These are phyloP conservation scores for Reinhardtius hippoglossoides DNA, from an alignment of 2,113 vertebrate species.

Conservation along the genomic window DNA sequence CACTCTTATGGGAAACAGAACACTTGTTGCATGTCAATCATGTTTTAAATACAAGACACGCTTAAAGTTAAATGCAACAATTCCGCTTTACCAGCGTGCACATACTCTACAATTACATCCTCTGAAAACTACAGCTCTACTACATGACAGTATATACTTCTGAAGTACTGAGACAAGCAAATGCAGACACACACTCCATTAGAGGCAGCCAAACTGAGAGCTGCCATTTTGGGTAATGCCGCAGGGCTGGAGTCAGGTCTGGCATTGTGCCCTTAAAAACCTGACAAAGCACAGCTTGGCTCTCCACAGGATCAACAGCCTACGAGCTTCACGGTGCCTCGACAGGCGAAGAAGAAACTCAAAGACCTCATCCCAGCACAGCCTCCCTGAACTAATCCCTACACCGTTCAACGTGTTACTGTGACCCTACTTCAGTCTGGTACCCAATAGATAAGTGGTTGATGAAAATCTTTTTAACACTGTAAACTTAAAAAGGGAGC, in stretches of 20 bases:
- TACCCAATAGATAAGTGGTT: background rate
- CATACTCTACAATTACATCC: background rate
- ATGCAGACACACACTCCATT: conserved; percentile 31
- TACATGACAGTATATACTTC: background rate
- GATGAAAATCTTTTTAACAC: background rate
- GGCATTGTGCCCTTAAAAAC: conserved; percentile 54
- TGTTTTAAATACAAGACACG: background rate
- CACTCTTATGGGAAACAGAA: background rate
- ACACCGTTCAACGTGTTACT: background rate
- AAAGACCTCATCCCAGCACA: conserved; percentile 13
- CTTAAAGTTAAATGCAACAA: background rate
- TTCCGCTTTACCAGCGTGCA: background rate
- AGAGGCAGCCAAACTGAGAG: conserved; percentile 59
- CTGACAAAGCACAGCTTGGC: conserved; percentile 62
- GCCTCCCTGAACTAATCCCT: conserved; percentile 1
- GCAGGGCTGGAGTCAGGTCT: conserved; percentile 50
- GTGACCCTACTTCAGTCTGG: background rate
- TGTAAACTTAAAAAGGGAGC: background rate
- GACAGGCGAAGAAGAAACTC: conserved; percentile 9
- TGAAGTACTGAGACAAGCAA: conserved; percentile 3
- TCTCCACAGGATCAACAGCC: conserved; percentile 54
- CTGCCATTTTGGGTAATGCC: conserved; percentile 60
- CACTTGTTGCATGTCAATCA: background rate
- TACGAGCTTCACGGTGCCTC: conserved; percentile 18
- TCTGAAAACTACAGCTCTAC: conserved; percentile 8